Evolutionary conservation across 2,797 vertebrate genomes (phyloP), one percentile per base, ranked within the genome.

Genomic region (Bradypus variegatus): DNA sequence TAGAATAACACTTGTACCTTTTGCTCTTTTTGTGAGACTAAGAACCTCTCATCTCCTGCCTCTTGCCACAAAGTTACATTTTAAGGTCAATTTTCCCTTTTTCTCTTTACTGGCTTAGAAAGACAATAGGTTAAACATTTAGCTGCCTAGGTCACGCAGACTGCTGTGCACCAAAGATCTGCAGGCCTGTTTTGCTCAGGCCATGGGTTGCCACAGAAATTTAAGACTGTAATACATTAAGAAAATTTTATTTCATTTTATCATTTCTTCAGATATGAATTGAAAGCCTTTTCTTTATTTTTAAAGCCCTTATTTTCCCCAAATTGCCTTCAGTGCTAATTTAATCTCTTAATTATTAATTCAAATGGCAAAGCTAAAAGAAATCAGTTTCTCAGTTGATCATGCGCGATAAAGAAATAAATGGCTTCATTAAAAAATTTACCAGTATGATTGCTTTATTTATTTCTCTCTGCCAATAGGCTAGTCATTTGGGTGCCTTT

Each of bases 271-370:
- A 90, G 73, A 75, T 75, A 55, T 78, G 81, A 93, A 53, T 84
- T 77, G 60, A 91, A 90, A 91, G 50, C 33, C 85, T 81, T 78
- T 89, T 55, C 80, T 80, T 92, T 91, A 85, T 92, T 88, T 60
- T 10, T 79, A 93, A 91, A 90, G 4, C 48, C 23, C 55, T 48
- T 86, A 48, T 78, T 88, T 84, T 62, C 58, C 65, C 36, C 29
- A 84, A 36, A 84, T 94, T 80, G 87, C 38, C 83, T 93, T 93
- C 21, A 29, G 45, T 76, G 69, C 67, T 91, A 93, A 92, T 93
- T 93, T 58, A 82, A 64, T 89, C 55, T 92, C 75, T 91, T 92
- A 50, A 79, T 94, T 88, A 82, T 79, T 91, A 90, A 92, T 91
- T 92, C 87, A 93, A 55, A 93, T 78, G 87, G 50, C 80, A 53